phyloP scores from a whole-genome alignment of 1,140 invertebrate genomes.

The Calliopsis andreniformis region DNA sequence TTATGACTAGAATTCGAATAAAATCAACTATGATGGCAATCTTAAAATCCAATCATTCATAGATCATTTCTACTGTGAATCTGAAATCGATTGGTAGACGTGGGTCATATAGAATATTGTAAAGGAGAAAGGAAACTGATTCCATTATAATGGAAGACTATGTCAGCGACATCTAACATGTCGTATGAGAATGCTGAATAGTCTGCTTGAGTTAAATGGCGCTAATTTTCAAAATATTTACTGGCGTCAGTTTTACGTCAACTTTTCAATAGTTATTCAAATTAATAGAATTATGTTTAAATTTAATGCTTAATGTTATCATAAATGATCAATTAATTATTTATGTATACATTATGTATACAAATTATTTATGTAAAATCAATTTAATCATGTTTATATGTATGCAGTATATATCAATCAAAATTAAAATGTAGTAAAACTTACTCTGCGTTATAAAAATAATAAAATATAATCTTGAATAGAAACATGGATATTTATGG shows the following conservation, averaged over 20 bases:
- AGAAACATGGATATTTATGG: too few relatives aligned
- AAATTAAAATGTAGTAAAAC: too few relatives aligned
- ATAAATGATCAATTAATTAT: too few relatives aligned
- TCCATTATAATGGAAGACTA: not conserved
- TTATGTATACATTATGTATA: too few relatives aligned
- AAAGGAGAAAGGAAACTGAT: not conserved
- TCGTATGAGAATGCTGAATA: not conserved
- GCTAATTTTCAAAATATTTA: not conserved
- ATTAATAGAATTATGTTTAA: not conserved
- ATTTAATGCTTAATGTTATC: too few relatives aligned
- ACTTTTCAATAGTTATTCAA: too few relatives aligned
- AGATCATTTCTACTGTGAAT: not conserved
- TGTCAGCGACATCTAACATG: not conserved
- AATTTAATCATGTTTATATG: too few relatives aligned
- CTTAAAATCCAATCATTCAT: not conserved
- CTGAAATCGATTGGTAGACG: not conserved
- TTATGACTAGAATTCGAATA: slow-evolving; percentile 21
- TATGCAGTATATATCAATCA: too few relatives aligned
- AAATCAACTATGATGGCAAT: not conserved
- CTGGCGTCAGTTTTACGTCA: too few relatives aligned
- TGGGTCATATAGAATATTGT: not conserved
- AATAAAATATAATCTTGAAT: too few relatives aligned
- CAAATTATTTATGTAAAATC: too few relatives aligned
- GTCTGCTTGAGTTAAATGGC: not conserved
- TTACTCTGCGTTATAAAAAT: too few relatives aligned